Evolutionary conservation across 1,140 invertebrate species (phyloP), one percentile per base, ranked within the genome.

Genomic region (Thaumatotibia leucotreta): DNA sequence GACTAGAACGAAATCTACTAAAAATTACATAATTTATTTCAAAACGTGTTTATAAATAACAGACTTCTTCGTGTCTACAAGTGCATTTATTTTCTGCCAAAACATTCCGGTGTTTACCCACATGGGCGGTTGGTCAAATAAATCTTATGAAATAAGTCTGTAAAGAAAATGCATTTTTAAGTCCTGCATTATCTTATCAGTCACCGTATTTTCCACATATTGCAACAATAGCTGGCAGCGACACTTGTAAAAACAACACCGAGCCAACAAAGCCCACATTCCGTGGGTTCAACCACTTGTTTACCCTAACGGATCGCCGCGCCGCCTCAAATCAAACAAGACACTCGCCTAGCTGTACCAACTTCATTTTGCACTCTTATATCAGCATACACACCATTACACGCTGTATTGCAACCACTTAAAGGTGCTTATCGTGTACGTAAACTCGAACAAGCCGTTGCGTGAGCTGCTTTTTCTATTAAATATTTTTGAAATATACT

Each of bases 231-330:
- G 10, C 32, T 33, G 4, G 52, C 11, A 58, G 0, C 10, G 24
- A 20, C 52, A 58, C 52, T 58, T 58, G 52, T 58, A 27, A 58
- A 58, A 58, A 58, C 52, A 27, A 29, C 11, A 14, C 22, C 20
- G 22, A 24, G 52, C 24, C 27, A 58, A 58, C 52, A 58, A 49
- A 49, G 4, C 52, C 52, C 24, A 58, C 52, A 58, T 58, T 29
- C 52, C 52, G 11, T 24, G 10, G 52, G 23, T 22, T 39, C 50
- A 50, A 50, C 22, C 20, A 27, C 22, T 11, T 58, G 24, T 58
- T 58, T 58, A 58, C 52, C 52, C 52, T 58, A 58, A 58, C 52
- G 52, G 39, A 45, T 45, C 39, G 52, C 52, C 23, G 24, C 50
- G 29, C 52, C 52, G 29, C 9, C 23, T 58, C 52, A 29, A 58